Percentiles rank a stretch among this genome's conserved stretches.
phyloP scores from a whole-genome alignment of 2,113 vertebrate genomes.

The Pelobates fuscus region DNA sequence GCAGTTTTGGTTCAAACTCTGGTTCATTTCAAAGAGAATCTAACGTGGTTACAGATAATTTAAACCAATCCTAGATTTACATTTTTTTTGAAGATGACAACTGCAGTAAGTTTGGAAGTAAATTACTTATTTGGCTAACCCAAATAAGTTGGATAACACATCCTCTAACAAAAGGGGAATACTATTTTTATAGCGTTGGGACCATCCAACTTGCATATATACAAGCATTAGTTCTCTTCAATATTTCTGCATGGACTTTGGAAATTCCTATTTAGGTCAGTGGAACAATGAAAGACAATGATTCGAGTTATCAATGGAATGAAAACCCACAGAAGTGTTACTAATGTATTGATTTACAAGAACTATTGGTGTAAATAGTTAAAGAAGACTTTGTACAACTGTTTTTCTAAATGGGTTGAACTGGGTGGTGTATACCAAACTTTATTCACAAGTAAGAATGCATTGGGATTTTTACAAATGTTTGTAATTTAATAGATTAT shows the following conservation, averaged over 20 bases:
- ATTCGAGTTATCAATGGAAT: background rate
- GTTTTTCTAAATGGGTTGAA: background rate
- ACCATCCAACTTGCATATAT: conserved; percentile 6
- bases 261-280: background rate
- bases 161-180: background rate
- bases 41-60: background rate
- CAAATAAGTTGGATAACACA: background rate
- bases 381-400: background rate
- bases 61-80: background rate
- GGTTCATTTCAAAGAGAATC: background rate
- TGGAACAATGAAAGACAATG: background rate
- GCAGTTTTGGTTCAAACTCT: background rate
- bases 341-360: background rate
- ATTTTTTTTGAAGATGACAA: background rate
- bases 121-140: background rate
- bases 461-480: background rate
- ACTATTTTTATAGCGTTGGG: background rate
- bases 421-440: background rate
- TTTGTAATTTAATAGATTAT: background rate
- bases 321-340: background rate
- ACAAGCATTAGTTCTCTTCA: background rate
- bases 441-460: background rate
- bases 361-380: background rate
- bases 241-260: background rate
- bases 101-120: background rate